Evolutionary conservation across 2,113 vertebrate genomes (phyloP), one percentile per base, ranked within the genome.

Genomic region (Crotalus helleri): DNA sequence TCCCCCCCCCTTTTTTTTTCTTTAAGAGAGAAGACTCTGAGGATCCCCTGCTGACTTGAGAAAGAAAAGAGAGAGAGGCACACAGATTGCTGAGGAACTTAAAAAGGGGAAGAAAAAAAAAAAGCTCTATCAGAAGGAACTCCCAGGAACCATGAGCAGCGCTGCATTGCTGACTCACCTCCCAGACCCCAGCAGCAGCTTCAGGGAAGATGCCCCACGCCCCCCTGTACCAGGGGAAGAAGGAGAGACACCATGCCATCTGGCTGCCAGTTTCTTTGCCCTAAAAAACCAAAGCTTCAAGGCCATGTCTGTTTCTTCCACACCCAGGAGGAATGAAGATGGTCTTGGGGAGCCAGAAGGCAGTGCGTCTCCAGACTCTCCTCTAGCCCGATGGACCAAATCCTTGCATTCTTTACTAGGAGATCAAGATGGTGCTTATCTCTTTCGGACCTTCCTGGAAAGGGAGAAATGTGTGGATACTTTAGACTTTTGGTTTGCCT

Each of bases 401-500:
- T 99, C 99, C 6, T 95, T 99, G 96, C 99, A 98, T 97, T 99
- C 98, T 87, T 98, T 99, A 51, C 93, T 99, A 95, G 99, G 99
- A 23, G 99, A 99, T 96, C 99, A 99, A 97, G 99, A 99, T 93
- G 99, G 99, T 53, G 99, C 99, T 92, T 98, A 99, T 74, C 99
- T 99, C 87, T 99, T 99, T 94, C 97, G 99, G 98, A 99, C 98
- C 93, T 99, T 99, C 96, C 96, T 99, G 98, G 99, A 99, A 97
- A 98, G 98, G 92, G 99, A 99, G 96, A 98, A 99, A 96, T 99
- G 99, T 46, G 99, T 98, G 95, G 99, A 99, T 97, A 98, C 98
- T 39, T 97, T 99, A 95, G 99, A 99, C 97, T 99, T 99, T 94
- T 99, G 99, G 99, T 99, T 99, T 92, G 99, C 99, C 97, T 99